Base-by-base conservation (phyloP, 2,113 vertebrate genomes). In the Scytalopus superciliaris region DNA sequence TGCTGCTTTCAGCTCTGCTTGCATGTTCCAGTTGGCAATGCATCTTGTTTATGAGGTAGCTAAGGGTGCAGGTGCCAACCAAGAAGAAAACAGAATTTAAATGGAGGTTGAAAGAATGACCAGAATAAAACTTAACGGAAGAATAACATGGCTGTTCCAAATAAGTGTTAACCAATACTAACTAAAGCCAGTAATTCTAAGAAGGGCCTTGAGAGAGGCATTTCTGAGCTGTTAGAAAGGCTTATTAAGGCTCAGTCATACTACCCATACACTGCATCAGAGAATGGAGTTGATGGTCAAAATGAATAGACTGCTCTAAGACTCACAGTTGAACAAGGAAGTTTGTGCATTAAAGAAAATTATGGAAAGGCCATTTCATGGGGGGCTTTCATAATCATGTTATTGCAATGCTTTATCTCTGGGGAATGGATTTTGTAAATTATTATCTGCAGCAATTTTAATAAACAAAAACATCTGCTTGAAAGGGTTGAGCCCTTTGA, bases 21-120 rank as follows among this genome's bases (percentile, higher is more conserved):
- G 25, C 40, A 1, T 56, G 70, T 90, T 89, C 93, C 78, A 96
- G 56, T 52, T 92, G 74, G 96, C 93, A 91, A 27, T 19, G 17
- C 31, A 22, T 42, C 56, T 81, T 94, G 73, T 93, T 96, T 90
- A 83, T 87, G 84, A 94, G 74, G 90, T 92, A 94, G 76, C 70
- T 73, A 80, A 62, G 69, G 55, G 66, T 70, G 55, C 28, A 6
- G 50, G 31, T 95, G 85, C 87, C 83, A 94, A 12, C 30, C 0
- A 1, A 92, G 76, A 91, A 72, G n/a, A 86, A 96, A 94, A 82
- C 21, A 2, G 73, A 93, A 89, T 88, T 94, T 63, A 94, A 96
- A 96, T 96, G 59, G 64, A 84, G 68, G 81, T 59, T 68, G 79
- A 62, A 78, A 90, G 72, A 97, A 84, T 30, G 49, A 88, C 56